Base-by-base conservation (phyloP, 2,888 invertebrate species). In the Caenorhabditis virilis region DNA sequence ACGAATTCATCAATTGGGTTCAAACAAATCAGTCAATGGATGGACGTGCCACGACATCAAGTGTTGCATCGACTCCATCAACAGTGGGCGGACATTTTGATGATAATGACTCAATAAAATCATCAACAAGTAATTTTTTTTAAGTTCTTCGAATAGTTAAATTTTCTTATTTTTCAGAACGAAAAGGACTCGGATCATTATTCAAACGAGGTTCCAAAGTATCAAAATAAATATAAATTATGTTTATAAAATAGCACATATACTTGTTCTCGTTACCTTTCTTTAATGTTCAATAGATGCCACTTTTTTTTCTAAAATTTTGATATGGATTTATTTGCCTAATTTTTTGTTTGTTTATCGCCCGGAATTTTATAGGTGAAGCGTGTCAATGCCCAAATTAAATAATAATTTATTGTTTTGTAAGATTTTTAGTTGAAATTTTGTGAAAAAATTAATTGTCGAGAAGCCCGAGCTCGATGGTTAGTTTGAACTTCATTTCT, bases 1-100 rank as follows among this genome's bases (percentile, higher is more conserved):
- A 45, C 20, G 74, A 74, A 26, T 74, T 71, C 51, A 67, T 74
- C 27, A 57, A 63, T 0, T 74, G 74, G 74, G 71, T 74, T 0
- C 71, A 74, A 41, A 69, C 45, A 16, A 68, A 71, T 26, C 58
- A 54, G 39, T 39, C 64, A 18, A 42, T 46, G 20, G 63, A 63
- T 23, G 57, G 57, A n/a, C 41, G 63, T 26, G 53, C 52, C 3
- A 53, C 57, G 9, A 57, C 63, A 0, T 58, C 55, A 1, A 60
- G 60, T 36, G 43, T 52, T 15, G 49, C 54, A 7, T 60, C 64
- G 16, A 54, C 65, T 3, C 61, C 58, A 20, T 50, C 64, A 4
- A 30, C 48, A 15, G 33, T 13, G 26, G n/a, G n/a, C n/a, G 26
- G 46, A 16, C 51, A 59, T 15, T 64, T 58, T 25, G 70, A 70